phyloP scores from a whole-genome alignment of 2,888 invertebrate genomes.

The Tholera decimalis region DNA sequence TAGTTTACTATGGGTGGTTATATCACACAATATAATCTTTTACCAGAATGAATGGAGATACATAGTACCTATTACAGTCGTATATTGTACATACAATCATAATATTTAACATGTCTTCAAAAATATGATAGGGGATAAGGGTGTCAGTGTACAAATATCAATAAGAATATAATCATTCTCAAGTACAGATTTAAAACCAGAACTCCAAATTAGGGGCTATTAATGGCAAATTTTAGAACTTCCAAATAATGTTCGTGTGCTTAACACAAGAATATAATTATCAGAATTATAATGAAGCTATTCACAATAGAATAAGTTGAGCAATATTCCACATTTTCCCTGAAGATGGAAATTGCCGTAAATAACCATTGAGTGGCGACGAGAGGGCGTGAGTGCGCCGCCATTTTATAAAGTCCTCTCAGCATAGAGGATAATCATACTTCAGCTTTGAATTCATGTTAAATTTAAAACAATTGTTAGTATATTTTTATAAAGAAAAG shows the following conservation, averaged over 20 bases:
- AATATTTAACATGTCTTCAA: too few species aligned
- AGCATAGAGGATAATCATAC: slow-evolving; percentile 76
- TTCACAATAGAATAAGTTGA: slow-evolving; percentile 39
- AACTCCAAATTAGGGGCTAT: slow-evolving; percentile 7
- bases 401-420: slow-evolving; percentile 71
- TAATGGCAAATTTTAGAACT: background rate
- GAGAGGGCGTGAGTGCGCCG: slow-evolving; percentile 64
- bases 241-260: background rate
- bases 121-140: too few species aligned
- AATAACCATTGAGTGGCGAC: slow-evolving; percentile 77
- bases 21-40: too few species aligned
- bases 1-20: too few species aligned
- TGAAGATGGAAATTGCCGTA: slow-evolving; percentile 75
- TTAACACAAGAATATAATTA: slow-evolving; percentile 38
- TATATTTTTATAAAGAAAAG: slow-evolving; percentile 4
- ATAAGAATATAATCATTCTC: too few species aligned
- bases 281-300: slow-evolving; percentile 22
- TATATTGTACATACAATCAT: too few species aligned
- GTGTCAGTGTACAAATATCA: too few species aligned
- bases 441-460: slow-evolving; percentile 64
- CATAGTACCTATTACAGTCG: too few species aligned
- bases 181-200: slow-evolving; percentile 7
- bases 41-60: too few species aligned
- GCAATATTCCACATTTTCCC: slow-evolving; percentile 61
- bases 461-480: slow-evolving; percentile 45